Percentiles rank a stretch among this genome's conserved stretches.
These are phyloP conservation scores for Poeciliopsis turrubarensis DNA, from an alignment of 2,113 vertebrate genomes.

Conservation along the genomic window DNA sequence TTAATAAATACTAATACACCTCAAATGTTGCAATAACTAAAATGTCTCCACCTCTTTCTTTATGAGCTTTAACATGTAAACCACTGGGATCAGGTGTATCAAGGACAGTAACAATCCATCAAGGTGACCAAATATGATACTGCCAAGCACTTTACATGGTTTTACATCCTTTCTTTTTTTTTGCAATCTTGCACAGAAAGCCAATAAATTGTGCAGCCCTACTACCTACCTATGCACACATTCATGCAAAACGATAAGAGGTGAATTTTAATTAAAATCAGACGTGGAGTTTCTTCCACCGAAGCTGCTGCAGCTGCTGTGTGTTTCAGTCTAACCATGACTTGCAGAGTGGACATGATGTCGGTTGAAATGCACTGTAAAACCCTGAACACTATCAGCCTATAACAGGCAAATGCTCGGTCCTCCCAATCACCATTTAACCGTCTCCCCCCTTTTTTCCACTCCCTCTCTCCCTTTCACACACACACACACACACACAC, in stretches of 20 bases:
- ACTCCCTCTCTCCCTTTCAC: neutral
- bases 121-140: neutral
- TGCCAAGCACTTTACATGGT: neutral
- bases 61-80: no score
- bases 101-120: neutral
- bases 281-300: neutral
- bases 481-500: conserved; percentile 52
- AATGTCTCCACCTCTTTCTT: no score
- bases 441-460: conserved; percentile 7
- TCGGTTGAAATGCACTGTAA: neutral
- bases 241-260: neutral
- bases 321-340: neutral
- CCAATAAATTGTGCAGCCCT: neutral
- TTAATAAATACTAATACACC: no score
- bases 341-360: conserved; percentile 2
- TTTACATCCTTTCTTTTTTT: neutral
- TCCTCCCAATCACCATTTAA: conserved; percentile 19
- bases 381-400: conserved; percentile 7
- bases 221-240: neutral
- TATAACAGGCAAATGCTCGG: conserved; percentile 27
- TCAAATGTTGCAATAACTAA: no score
- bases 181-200: neutral
- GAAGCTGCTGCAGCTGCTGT: neutral
- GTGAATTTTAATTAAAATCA: neutral
- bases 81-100: no score